Base-by-base conservation (phyloP, 2,888 invertebrate genomes). In the Globia sparganii region DNA sequence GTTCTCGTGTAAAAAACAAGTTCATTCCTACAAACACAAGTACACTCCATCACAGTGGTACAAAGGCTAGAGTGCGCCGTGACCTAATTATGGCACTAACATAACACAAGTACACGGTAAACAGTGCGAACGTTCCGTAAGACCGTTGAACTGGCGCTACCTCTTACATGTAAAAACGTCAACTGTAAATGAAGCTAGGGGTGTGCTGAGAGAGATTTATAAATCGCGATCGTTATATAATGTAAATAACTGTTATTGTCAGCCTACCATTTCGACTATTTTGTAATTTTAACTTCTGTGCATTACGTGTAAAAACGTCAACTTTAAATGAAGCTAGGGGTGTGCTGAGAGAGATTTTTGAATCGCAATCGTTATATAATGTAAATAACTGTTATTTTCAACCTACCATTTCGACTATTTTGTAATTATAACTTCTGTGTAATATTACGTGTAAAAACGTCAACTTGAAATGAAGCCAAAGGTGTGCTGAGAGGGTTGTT, bases 61-160 rank as follows among this genome's bases (percentile, higher is more conserved):
- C 72, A 66, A 65, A 73, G 56, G 59, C 49, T n/a, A 18, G 43
- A 75, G 81, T 77, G 34, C 40, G 31, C 46, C 37, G 66, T 74
- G 81, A 84, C 83, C 85, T 77, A 80, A 84, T 84, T 84, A 80
- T 72, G 61, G 58, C 61, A 6, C 58, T 61, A 64, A 43, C 72
- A 31, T 65, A 65, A 67, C 28, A 43, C 28, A 61, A 76, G 76
- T 78, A 75, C 40, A 28, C 9, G 28, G n/a, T 61, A 72, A 83
- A 58, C 71, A 68, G 58, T 59, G 25, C 58, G 34, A 56, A 43
- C n/a, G 68, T 72, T 77, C 58, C 43, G 53, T 69, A 49, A 67
- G 80, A 80, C 13, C 58, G 68, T 76, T 83, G 73, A 73, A 83
- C 81, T 69, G 64, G 11, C 34, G 37, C 72, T 65, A 69, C 70